Conservation (phyloP, 2,888 invertebrate genomes). For the Drosophila anomalata region DNA sequence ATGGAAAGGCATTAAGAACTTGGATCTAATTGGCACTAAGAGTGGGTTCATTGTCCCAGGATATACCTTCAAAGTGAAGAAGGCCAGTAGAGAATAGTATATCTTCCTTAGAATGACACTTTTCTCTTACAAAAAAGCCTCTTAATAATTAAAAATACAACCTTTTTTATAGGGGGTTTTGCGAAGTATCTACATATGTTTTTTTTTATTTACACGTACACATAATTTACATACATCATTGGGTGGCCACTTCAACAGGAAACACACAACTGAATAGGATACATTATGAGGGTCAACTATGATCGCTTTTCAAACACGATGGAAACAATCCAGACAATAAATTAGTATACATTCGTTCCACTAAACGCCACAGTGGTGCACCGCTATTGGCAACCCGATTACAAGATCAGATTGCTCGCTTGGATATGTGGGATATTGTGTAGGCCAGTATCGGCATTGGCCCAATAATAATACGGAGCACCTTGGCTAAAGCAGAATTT, state of each 20-base stretch:
- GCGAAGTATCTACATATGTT: slow-evolving; percentile 58
- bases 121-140: not conserved
- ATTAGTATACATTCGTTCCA: slow-evolving; percentile 69
- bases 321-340: slow-evolving; percentile 60
- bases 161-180: slow-evolving; percentile 4
- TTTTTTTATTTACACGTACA: slow-evolving; percentile 55
- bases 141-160: not conserved
- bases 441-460: slow-evolving; percentile 86
- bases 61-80: no score
- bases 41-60: no score
- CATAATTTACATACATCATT: slow-evolving; percentile 53
- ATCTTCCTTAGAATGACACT: no score
- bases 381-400: slow-evolving; percentile 45
- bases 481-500: slow-evolving; percentile 94
- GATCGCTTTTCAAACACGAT: slow-evolving; percentile 44
- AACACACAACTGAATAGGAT: slow-evolving; percentile 48
- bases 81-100: no score
- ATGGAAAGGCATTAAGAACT: not conserved
- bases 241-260: slow-evolving; percentile 54
- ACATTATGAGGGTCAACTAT: slow-evolving; percentile 73
- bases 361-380: slow-evolving; percentile 44
- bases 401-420: slow-evolving; percentile 85
- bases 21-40: not conserved
- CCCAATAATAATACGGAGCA: slow-evolving; percentile 94
- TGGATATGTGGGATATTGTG: slow-evolving; percentile 91